Evolutionary conservation across 2,888 invertebrate genomes (phyloP), one percentile per base, ranked within the genome.

Genomic region (Eumacrocentrus americanus): DNA sequence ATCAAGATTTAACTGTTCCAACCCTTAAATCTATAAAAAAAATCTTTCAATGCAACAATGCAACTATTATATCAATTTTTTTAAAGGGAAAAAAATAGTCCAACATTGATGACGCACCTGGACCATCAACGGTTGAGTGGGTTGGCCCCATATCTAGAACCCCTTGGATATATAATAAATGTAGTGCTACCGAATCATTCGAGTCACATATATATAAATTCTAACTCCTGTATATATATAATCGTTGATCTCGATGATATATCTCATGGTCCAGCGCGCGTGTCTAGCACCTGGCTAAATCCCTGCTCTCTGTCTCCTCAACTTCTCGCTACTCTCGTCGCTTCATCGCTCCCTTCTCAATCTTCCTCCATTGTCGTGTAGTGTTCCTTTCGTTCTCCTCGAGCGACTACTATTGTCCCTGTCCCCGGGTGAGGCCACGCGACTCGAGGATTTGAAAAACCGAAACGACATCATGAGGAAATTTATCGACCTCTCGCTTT

Each of bases 251-350:
- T 7, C 48, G 40, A 50, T 40, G 48, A 40, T 54, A 40, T n/a
- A 38, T 38, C 37, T 25, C n/a, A 48, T 48, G 60, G 60, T 60
- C 58, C 44, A 44, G 53, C 50, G 61, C 65, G 62, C 62, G 65
- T 63, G 63, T 61, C 62, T 59, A 44, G 46, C 65, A 65, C 65
- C 65, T 65, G 65, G 65, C 35, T 29, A 65, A 29, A 65, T 61
- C 58, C 55, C 25, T 18, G 40, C 48, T 12, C 40, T 47, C 40
- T n/a, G n/a, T n/a, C 12, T 42, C 46, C 34, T 34, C 23, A 34
- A 18, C 9, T 48, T 29, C 29, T 48, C 16, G 12, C 6, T 29
- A 29, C 29, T 44, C n/a, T 44, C 16, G 14, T 46, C 23, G 22
- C 14, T 16, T 20, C 42, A 16, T 14, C 11, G 12, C 35, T 34